phyloP scores from a whole-genome alignment of 2,888 invertebrate genomes.

The Boloria euphrosyne region DNA sequence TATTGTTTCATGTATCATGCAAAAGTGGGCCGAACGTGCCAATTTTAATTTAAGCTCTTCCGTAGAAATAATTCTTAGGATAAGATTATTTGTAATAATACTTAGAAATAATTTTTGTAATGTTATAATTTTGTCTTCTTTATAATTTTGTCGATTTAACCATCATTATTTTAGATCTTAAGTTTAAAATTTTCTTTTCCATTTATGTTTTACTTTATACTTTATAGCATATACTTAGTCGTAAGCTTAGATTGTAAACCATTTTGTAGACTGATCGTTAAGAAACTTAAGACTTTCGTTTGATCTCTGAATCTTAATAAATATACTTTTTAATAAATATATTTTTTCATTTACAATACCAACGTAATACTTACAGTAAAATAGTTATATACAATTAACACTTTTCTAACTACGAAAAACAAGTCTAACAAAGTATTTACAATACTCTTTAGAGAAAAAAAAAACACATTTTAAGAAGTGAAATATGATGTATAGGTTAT shows the following conservation, averaged over 20 bases:
- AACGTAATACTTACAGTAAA: neutral
- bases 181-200: constrained; percentile 26
- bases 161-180: constrained; percentile 30
- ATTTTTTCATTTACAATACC: constrained; percentile 27
- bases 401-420: neutral
- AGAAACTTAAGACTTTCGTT: constrained; percentile 78
- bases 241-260: constrained; percentile 39
- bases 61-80: constrained; percentile 43
- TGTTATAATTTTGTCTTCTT: constrained; percentile 24
- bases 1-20: constrained; percentile 41
- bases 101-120: constrained; percentile 24
- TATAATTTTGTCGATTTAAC: constrained; percentile 31
- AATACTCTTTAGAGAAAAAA: too few species aligned
- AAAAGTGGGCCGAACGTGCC: constrained; percentile 76
- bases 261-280: constrained; percentile 69
- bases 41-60: constrained; percentile 52
- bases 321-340: constrained; percentile 47
- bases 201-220: constrained; percentile 14
- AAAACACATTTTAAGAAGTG: too few species aligned
- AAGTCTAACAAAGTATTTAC: too few species aligned
- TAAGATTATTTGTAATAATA: constrained; percentile 31
- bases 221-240: constrained; percentile 12
- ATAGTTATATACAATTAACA: neutral
- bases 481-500: too few species aligned
- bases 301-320: constrained; percentile 79